Evolutionary conservation across 2,113 vertebrate species (phyloP).

Genomic region (Myiopsitta monachus): DNA sequence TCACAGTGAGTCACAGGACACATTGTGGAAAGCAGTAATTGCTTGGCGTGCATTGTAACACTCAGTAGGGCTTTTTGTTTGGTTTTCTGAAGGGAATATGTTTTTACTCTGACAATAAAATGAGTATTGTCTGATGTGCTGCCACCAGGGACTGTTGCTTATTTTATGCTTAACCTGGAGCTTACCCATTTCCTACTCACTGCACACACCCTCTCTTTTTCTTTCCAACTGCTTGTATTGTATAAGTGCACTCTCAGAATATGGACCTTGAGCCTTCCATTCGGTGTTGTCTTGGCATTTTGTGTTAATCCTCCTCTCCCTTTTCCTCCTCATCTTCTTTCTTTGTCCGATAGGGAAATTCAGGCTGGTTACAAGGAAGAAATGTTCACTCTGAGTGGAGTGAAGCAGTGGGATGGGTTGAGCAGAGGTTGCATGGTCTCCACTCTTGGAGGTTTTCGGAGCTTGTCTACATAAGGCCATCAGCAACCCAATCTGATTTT

Average conservation of each 20-base stretch:
- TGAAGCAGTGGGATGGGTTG: neutral
- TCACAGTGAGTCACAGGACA: conserved; percentile 31
- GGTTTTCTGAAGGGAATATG: conserved; percentile 34
- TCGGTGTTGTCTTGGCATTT: neutral
- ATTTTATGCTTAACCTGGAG: conserved; percentile 4
- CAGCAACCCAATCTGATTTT: neutral
- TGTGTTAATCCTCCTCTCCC: neutral
- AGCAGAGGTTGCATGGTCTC: neutral
- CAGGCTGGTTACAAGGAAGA: neutral
- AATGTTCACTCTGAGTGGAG: neutral
- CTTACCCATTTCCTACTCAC: neutral
- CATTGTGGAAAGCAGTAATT: conserved; percentile 15
- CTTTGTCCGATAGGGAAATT: neutral
- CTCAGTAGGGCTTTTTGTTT: neutral
- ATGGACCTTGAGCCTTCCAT: neutral
- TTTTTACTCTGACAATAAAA: conserved; percentile 13
- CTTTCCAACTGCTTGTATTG: neutral
- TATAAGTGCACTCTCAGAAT: neutral
- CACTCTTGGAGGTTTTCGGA: neutral
- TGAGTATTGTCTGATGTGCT: neutral
- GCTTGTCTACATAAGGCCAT: neutral
- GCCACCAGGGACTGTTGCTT: conserved; percentile 3
- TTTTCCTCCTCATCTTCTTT: neutral
- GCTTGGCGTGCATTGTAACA: conserved; percentile 2
- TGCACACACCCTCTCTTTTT: neutral